Evolutionary conservation across 2,888 invertebrate species (phyloP).

Genomic region (Dicyrtoma fusca): DNA sequence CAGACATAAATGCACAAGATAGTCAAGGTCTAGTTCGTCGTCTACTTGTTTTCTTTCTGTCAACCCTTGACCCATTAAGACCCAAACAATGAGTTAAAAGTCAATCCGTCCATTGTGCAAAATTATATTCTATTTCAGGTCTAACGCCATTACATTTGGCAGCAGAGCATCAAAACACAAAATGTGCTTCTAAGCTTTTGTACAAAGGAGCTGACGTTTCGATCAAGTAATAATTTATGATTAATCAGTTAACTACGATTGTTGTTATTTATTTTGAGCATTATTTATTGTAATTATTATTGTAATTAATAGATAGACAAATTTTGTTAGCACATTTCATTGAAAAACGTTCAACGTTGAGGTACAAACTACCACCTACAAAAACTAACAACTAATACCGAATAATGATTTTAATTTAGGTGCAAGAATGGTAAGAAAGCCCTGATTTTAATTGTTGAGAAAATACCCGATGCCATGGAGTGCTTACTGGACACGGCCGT

Average conservation of each 20-base stretch:
- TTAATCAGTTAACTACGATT: no score
- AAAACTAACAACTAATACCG: no score
- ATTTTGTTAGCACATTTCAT: no score
- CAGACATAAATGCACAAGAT: constrained; percentile 53
- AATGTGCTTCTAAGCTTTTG: constrained; percentile 50
- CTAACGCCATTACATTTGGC: constrained; percentile 49
- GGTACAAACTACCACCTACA: no score
- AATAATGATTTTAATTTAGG: constrained; percentile 38
- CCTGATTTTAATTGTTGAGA: constrained; percentile 52
- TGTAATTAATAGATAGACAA: no score
- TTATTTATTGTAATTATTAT: no score
- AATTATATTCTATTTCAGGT: constrained; percentile 16
- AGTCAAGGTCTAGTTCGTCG: constrained; percentile 41
- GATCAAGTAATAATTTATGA: constrained; percentile 46
- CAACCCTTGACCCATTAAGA: no score
- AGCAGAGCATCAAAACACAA: constrained; percentile 53
- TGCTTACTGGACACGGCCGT: constrained; percentile 52
- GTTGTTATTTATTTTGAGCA: no score
- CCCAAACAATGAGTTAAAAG: no score
- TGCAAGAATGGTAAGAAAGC: constrained; percentile 54
- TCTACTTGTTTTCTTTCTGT: no score
- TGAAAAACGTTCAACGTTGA: no score
- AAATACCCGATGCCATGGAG: constrained; percentile 56
- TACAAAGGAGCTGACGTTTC: constrained; percentile 55
- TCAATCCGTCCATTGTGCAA: no score